Percentiles rank a stretch among this genome's conserved stretches.
Conservation (phyloP, 2,797 vertebrate genomes). For the Echeneis naucrates region DNA sequence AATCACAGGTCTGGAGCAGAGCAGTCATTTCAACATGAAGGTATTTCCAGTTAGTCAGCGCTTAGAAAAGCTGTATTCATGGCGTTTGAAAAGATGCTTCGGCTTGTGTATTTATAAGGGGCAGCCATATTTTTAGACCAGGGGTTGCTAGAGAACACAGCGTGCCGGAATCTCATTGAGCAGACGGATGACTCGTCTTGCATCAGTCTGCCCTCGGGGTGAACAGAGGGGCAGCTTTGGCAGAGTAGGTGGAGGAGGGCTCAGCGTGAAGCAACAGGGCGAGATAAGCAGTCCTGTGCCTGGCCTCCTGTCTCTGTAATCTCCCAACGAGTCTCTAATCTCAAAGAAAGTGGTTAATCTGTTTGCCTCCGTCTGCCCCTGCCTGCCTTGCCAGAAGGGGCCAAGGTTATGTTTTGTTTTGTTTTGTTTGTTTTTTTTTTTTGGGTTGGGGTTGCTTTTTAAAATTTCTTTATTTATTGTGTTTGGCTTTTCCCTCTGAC, state of each 20-base stretch:
- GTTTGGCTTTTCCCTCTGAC: slow-evolving; percentile 7
- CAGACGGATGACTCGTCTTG: slow-evolving; percentile 62
- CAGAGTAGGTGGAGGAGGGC: slow-evolving; percentile 51
- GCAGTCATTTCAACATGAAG: slow-evolving; percentile 23
- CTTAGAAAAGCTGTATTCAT: slow-evolving; percentile 6
- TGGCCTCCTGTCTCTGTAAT: slow-evolving; percentile 70
- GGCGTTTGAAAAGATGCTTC: slow-evolving; percentile 12
- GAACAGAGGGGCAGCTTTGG: slow-evolving; percentile 55
- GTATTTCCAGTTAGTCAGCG: slow-evolving; percentile 20
- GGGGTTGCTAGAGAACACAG: slow-evolving; percentile 57
- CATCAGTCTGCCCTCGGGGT: slow-evolving; percentile 56
- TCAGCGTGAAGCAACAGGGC: slow-evolving; percentile 58
- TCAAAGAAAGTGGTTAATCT: slow-evolving; percentile 77
- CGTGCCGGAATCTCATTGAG: slow-evolving; percentile 70
- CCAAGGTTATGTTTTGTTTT: slow-evolving; percentile 43
- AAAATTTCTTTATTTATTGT: slow-evolving; percentile 41
- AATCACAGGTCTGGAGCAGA: slow-evolving; percentile 23
- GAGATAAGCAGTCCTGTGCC: slow-evolving; percentile 72
- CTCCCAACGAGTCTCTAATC: slow-evolving; percentile 74
- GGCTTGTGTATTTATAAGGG: slow-evolving; percentile 25
- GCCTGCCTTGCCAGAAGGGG: slow-evolving; percentile 58
- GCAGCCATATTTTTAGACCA: slow-evolving; percentile 61
- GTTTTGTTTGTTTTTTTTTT: too few relatives aligned
- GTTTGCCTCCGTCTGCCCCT: slow-evolving; percentile 57
- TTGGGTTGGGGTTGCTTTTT: slow-evolving; percentile 33